Base-by-base conservation (phyloP, 2,797 vertebrate species). In the Coranthus polyacanthus region DNA sequence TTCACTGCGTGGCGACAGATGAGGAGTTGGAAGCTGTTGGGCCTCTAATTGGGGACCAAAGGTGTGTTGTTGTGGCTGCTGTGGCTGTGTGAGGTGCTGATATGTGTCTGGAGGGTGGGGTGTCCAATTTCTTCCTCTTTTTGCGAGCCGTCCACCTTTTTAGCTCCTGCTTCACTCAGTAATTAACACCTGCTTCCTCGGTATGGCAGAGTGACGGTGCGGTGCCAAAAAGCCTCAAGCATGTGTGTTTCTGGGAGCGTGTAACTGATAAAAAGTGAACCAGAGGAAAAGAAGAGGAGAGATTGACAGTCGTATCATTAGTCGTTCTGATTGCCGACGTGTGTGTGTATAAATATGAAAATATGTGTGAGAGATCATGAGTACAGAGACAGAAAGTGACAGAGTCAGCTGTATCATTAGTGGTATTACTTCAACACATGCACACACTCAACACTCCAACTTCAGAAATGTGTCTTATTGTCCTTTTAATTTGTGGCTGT, bases 101-200 rank as follows among this genome's bases (percentile, higher is more conserved):
- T 34, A 17, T 24, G 47, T 24, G 32, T 15, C 20, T 12, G 46
- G 10, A 53, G 11, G 26, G 24, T 26, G 55, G 60, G 66, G 58
- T 46, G 82, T 85, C 80, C 85, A 82, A 81, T 79, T 79, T 64
- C 66, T 75, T 53, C 42, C 9, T 60, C 46, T 81, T 55, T 50
- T 69, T 51, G 39, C 3, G 17, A 81, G 83, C 66, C 72, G 61
- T 78, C 88, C 82, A 88, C 85, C 86, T 89, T 86, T 82, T 83
- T 79, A 85, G 73, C 90, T 86, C 84, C 62, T 22, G 55, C 85
- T 79, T 80, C 61, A 49, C 75, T 85, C 71, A 12, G 89, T 92
- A 93, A 94, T 93, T 93, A 93, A 86, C 92, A 91, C 91, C 86
- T 90, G 88, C 89, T 86, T 83, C 44, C 68, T 76, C 83, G 65